A percentile compares a stretch with the other conserved stretches of the same genome.
Evolutionary conservation across 2,888 invertebrate genomes (phyloP).

Genomic region (Tipula confusa): DNA sequence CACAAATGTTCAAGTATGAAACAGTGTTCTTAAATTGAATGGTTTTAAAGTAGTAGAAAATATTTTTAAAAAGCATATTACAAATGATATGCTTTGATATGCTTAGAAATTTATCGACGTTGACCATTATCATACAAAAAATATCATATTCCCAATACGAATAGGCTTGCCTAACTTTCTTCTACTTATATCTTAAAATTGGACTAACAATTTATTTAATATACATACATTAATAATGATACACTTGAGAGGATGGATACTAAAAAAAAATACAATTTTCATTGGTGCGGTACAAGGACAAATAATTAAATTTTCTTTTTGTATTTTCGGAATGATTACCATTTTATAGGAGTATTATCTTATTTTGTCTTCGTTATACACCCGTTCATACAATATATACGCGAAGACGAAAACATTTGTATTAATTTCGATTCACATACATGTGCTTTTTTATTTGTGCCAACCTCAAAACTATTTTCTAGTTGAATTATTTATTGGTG

Average conservation of each 20-base stretch:
- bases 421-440: no score
- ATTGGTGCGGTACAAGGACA: not conserved
- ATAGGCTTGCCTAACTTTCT: not conserved
- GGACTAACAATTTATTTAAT: not conserved
- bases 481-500: no score
- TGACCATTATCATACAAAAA: not conserved
- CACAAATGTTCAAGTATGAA: no score
- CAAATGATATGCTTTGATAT: no score
- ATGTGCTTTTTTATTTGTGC: not conserved
- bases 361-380: not conserved
- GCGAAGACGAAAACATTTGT: no score
- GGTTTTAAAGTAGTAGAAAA: no score
- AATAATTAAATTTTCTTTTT: not conserved
- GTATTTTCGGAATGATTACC: not conserved
- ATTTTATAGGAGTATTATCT: not conserved
- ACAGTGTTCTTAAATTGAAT: no score
- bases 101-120: not conserved
- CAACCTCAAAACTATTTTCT: no score
- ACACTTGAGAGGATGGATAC: not conserved
- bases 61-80: no score
- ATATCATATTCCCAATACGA: not conserved
- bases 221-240: not conserved
- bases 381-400: no score
- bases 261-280: not conserved
- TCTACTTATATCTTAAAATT: not conserved